These are phyloP conservation scores for Callinectes sapidus DNA, from an alignment of 2,888 invertebrate genomes.

Conservation along the genomic window DNA sequence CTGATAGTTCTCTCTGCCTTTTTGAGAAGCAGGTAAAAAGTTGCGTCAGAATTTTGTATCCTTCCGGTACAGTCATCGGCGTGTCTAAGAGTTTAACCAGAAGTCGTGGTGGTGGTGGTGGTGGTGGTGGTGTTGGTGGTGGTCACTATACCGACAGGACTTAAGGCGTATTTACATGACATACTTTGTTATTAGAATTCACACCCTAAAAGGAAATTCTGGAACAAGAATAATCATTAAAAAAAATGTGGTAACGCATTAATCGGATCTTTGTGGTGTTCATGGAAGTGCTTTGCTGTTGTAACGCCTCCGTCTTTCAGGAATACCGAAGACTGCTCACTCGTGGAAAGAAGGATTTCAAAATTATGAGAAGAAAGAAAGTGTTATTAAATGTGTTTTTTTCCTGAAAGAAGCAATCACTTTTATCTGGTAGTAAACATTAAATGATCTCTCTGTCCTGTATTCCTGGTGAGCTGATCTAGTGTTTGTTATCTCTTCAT, in stretches of 20 bases:
- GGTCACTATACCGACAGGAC: neutral
- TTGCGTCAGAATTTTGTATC: neutral
- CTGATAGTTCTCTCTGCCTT: neutral
- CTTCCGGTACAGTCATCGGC: neutral
- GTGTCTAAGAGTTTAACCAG: neutral
- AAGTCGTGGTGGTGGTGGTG: neutral
- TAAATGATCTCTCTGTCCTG: neutral
- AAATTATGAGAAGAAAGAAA: neutral
- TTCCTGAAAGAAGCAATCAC: neutral
- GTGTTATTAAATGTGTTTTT: neutral
- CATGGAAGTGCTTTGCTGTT: constrained; percentile 3
- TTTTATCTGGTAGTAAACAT: neutral
- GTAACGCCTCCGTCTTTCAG: neutral
- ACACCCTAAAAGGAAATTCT: neutral
- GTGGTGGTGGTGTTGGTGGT: neutral
- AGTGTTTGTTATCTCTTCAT: neutral
- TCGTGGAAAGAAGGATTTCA: neutral
- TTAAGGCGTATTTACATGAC: neutral
- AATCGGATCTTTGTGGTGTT: neutral
- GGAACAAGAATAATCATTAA: neutral
- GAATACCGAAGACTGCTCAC: neutral
- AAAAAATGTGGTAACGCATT: neutral
- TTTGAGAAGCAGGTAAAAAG: neutral
- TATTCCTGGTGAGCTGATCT: neutral
- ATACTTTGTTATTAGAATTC: neutral